Percentiles rank a stretch among this genome's conserved stretches.
Evolutionary conservation across 2,113 vertebrate species (phyloP).

Genomic region (Pterophyllum scalare): DNA sequence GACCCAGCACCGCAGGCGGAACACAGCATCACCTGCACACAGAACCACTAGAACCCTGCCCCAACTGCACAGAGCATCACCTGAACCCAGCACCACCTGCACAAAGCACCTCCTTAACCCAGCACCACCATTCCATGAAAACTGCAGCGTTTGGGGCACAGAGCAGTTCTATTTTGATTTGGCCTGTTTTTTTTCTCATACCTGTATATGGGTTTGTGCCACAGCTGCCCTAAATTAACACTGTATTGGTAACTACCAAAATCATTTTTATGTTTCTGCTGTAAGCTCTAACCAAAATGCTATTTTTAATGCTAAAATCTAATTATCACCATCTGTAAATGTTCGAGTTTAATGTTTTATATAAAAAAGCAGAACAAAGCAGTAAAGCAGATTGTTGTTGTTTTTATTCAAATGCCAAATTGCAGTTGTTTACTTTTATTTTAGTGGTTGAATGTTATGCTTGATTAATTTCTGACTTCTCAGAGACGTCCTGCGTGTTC

Average conservation of each 20-base stretch:
- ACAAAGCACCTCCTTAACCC: too few species aligned
- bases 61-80: background rate
- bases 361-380: background rate
- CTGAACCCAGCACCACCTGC: too few species aligned
- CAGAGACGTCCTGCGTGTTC: background rate
- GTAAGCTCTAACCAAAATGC: too few species aligned
- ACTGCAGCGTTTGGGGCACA: background rate
- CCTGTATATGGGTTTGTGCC: background rate
- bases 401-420: background rate
- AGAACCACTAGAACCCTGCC: background rate
- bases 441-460: background rate
- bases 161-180: background rate
- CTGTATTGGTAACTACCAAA: background rate
- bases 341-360: background rate
- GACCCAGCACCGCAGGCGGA: slow-evolving; percentile 5
- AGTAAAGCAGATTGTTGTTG: background rate
- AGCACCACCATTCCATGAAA: background rate
- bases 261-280: background rate
- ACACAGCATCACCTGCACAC: background rate
- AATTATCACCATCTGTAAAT: background rate
- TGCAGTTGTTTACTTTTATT: background rate
- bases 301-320: too few species aligned
- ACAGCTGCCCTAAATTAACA: background rate
- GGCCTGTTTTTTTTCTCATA: background rate
- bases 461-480: background rate